phyloP scores from a whole-genome alignment of 2,113 vertebrate species.

The Dolichotis patagonum region DNA sequence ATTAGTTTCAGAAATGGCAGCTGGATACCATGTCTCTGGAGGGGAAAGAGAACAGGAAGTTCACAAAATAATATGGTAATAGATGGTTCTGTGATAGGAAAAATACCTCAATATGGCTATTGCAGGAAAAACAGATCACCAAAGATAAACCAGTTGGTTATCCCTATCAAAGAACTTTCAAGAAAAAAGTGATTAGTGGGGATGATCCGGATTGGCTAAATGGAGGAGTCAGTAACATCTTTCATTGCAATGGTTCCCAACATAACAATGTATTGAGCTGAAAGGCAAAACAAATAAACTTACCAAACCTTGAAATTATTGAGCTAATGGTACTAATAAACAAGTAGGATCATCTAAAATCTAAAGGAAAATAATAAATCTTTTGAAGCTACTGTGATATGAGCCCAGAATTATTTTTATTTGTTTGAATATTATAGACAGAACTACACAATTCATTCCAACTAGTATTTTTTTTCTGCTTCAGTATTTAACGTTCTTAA shows the following conservation, averaged over 20 bases:
- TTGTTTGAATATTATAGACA: conserved; percentile 18
- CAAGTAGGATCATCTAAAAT: neutral
- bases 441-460: neutral
- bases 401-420: conserved; percentile 28
- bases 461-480: neutral
- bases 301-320: neutral
- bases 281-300: neutral
- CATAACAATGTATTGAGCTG: neutral
- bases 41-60: neutral
- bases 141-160: neutral
- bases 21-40: neutral
- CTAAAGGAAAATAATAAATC: neutral
- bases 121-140: neutral
- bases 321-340: neutral
- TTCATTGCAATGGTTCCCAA: neutral
- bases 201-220: neutral
- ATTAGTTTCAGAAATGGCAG: neutral
- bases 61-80: neutral
- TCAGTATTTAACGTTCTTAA: neutral
- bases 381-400: neutral
- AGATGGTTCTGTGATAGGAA: neutral
- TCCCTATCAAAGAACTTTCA: neutral
- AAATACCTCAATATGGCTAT: neutral
- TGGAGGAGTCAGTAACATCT: neutral
- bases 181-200: neutral